Evolutionary conservation across 2,888 invertebrate genomes (phyloP), one percentile per base, ranked within the genome.

Genomic region (Cataglyphis altisquamis): DNA sequence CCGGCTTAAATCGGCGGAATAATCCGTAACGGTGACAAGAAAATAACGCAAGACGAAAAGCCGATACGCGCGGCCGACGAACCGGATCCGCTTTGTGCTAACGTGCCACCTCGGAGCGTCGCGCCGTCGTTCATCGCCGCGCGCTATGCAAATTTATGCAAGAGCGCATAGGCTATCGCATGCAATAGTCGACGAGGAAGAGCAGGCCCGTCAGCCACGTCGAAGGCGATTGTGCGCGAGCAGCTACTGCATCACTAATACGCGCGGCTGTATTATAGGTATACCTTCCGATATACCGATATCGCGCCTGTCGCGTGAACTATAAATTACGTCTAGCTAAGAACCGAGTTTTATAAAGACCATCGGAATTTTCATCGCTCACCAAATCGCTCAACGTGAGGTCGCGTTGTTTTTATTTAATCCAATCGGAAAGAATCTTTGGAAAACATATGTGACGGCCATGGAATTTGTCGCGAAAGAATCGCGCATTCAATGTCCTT

Each of bases 81-180:
- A 74, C 66, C 66, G 21, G 60, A 21, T 10, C n/a, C 62, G 89
- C 87, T 85, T 88, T 84, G 78, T 74, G 81, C 64, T 57, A 52
- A 70, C 66, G 68, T n/a, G 68, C 52, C 60, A 60, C n/a, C 66
- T 48, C 66, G 66, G 18, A 36, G 55, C 57, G 52, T 52, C 52
- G 63, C 57, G 72, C 67, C 75, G 72, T 52, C 81, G 83, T 86
- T 88, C 88, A 81, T 70, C 72, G 72, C 72, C 72, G 68, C n/a
- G 75, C 55, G 62, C 36, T 73, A 87, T 89, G 87, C 84, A 89
- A 89, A 89, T 89, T 89, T 89, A 89, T 89, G 87, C 84, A 57
- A 74, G 68, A 82, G 36, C 70, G 55, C 77, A 67, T 32, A 70
- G 60, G 68, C 84, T 55, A 78, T 64, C 60, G 84, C 48, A 60